Base-by-base conservation (phyloP, 2,113 vertebrate genomes). In the Orycteropus afer region DNA sequence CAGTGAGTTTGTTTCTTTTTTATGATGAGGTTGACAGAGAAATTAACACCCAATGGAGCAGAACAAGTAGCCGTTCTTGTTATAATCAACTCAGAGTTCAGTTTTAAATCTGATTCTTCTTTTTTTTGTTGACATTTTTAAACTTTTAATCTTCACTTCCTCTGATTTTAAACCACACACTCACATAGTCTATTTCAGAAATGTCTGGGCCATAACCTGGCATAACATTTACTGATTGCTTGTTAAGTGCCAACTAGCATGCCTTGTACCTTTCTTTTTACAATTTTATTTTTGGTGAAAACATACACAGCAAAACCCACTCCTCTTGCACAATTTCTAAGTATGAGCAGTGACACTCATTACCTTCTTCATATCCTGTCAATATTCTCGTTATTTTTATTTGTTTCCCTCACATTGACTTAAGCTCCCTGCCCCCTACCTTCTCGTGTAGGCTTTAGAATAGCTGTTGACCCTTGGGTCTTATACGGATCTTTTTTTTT, bases 101-200 rank as follows among this genome's bases (percentile, higher is more conserved):
- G 3, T 37, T 78, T 86, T 89, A 79, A 80, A 37, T 53, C 1
- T 2, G 18, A 10, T 67, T 45, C 67, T 76, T 77, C 67, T 71
- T 37, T 22, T 71, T 22, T 22, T 12, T 40, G 6, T 25, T 40
- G 32, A 40, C 18, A 71, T 92, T 51, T 74, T 78, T 22, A 78
- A 78, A 42, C 34, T 51, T 82, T 47, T 67, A 53, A 55, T 57
- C 55, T 57, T 91, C 14, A 53, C 7, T 87, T 71, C 74, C 18
- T 93, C 40, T 92, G 67, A 84, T 69, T 89, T 88, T 73, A 81
- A 88, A 69, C 25, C 47, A 90, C 34, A 77, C 32, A 57, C 27
- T 78, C 47, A 5, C 4, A 5, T 47, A 20, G 73, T 53, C n/a
- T 37, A 51, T 93, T 81, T 63, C 74, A 82, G 89, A 22, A 34